Percentiles rank a stretch among this genome's conserved stretches.
Evolutionary conservation across 2,113 vertebrate species (phyloP).

Genomic region (Canis aureus): DNA sequence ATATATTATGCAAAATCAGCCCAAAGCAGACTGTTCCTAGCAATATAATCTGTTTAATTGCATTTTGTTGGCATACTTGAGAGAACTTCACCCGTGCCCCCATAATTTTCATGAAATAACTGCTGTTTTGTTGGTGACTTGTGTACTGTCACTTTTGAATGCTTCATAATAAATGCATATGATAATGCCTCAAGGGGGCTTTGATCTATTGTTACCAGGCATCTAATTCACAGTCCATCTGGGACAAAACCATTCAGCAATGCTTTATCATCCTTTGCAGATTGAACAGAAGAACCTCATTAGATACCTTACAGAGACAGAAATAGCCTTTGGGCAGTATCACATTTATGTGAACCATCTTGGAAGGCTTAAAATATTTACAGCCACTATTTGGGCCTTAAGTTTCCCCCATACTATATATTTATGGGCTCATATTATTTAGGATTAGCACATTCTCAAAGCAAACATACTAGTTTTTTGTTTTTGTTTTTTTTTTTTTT

Average conservation of each 20-base stretch:
- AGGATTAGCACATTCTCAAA: conserved; percentile 26
- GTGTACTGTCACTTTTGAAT: background rate
- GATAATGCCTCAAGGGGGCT: conserved; percentile 30
- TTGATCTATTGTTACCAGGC: conserved; percentile 21
- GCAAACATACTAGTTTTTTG: background rate
- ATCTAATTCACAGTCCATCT: conserved; percentile 55
- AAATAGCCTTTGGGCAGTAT: background rate
- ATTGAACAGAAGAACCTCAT: conserved; percentile 59
- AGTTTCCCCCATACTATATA: background rate
- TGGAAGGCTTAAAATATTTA: conserved; percentile 60
- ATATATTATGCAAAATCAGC: conserved; percentile 34
- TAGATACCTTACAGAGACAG: background rate
- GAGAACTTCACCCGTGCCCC: background rate
- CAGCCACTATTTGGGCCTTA: background rate
- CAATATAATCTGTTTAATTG: conserved; percentile 12
- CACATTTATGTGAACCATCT: conserved; percentile 44
- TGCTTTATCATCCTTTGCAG: conserved; percentile 49
- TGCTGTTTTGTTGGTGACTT: conserved; percentile 52
- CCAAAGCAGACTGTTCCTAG: conserved; percentile 55
- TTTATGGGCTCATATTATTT: background rate
- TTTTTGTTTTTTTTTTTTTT: too few species aligned
- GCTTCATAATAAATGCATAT: conserved; percentile 42
- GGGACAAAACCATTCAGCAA: conserved; percentile 44
- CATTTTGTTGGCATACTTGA: conserved; percentile 38
- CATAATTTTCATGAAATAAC: conserved; percentile 56